A percentile compares a stretch with the other conserved stretches of the same genome.
These are phyloP conservation scores for Menidia beryllina DNA, from an alignment of 2,113 vertebrate species.

Conservation along the genomic window DNA sequence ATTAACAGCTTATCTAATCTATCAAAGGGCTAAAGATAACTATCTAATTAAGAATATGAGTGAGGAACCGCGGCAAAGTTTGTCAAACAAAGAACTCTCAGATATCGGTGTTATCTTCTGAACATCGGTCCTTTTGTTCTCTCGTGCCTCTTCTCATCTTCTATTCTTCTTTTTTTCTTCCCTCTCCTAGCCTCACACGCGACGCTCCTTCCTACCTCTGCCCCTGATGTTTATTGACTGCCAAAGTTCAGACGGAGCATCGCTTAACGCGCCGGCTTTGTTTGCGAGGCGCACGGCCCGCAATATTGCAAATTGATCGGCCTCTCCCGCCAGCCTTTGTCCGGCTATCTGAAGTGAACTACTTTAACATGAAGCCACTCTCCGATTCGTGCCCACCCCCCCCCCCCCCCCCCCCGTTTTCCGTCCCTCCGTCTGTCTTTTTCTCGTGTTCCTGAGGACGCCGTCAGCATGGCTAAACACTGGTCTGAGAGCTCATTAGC, in stretches of 20 bases:
- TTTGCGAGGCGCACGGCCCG: conserved; percentile 83
- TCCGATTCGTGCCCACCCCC: conserved; percentile 75
- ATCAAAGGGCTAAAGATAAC: conserved; percentile 79
- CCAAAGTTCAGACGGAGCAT: conserved; percentile 89
- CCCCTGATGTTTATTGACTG: conserved; percentile 97
- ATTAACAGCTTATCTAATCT: conserved; percentile 76
- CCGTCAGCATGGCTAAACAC: conserved; percentile 90
- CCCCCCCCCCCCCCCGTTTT: conserved; percentile 56
- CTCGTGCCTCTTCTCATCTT: conserved; percentile 17
- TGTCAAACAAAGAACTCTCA: conserved; percentile 69
- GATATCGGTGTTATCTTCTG: conserved; percentile 53
- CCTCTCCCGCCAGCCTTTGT: conserved; percentile 85
- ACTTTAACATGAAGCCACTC: conserved; percentile 84
- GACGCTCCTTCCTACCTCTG: conserved; percentile 41
- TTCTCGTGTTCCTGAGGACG: conserved; percentile 72
- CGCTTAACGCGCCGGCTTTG: conserved; percentile 92
- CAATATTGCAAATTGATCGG: conserved; percentile 99
- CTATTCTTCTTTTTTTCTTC: conserved; percentile 33
- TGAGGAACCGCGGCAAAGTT: conserved; percentile 63
- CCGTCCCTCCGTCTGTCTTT: conserved; percentile 58
- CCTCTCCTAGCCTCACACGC: conserved; percentile 22
- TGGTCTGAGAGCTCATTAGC: conserved; percentile 86
- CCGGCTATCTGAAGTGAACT: conserved; percentile 80
- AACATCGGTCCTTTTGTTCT: conserved; percentile 42
- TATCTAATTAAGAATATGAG: conserved; percentile 77